Evolutionary conservation across 1,140 invertebrate genomes (phyloP).

Genomic region (Drosophila nikananu): DNA sequence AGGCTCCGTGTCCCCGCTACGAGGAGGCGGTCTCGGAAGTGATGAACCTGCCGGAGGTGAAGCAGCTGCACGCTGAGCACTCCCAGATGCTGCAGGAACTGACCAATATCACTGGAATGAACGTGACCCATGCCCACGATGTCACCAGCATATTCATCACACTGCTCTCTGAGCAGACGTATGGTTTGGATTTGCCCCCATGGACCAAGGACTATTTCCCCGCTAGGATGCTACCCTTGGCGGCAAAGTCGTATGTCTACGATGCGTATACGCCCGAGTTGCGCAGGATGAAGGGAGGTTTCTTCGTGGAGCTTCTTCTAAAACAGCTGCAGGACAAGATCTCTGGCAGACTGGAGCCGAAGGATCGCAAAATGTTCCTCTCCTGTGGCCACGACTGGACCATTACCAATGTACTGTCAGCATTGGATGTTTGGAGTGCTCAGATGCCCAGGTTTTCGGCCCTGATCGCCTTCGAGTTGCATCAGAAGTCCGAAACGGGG

Average conservation of each 20-base stretch:
- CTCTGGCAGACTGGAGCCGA: conserved; percentile 84
- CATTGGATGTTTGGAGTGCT: conserved; percentile 89
- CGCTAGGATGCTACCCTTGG: conserved; percentile 86
- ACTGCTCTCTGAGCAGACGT: conserved; percentile 87
- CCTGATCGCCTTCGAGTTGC: conserved; percentile 70
- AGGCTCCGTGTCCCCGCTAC: conserved; percentile 87
- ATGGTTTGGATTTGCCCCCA: conserved; percentile 87
- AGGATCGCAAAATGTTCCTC: conserved; percentile 87
- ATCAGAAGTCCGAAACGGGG: conserved; percentile 18
- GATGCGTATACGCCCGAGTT: conserved; percentile 88
- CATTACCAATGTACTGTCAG: conserved; percentile 88
- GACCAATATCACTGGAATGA: conserved; percentile 86
- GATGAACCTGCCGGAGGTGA: conserved; percentile 84
- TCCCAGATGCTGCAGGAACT: conserved; percentile 86
- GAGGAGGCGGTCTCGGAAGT: conserved; percentile 86
- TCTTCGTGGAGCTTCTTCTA: conserved; percentile 88
- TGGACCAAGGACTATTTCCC: conserved; percentile 89
- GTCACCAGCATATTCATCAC: conserved; percentile 88
- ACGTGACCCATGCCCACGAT: conserved; percentile 87
- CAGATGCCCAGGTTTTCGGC: conserved; percentile 70
- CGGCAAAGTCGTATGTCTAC: conserved; percentile 86
- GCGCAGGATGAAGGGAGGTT: conserved; percentile 87
- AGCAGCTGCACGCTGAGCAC: conserved; percentile 85
- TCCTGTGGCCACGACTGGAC: conserved; percentile 92
- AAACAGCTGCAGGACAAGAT: conserved; percentile 87